Evolutionary conservation across 2,888 invertebrate genomes (phyloP).

Genomic region (Esperia sulphurella): DNA sequence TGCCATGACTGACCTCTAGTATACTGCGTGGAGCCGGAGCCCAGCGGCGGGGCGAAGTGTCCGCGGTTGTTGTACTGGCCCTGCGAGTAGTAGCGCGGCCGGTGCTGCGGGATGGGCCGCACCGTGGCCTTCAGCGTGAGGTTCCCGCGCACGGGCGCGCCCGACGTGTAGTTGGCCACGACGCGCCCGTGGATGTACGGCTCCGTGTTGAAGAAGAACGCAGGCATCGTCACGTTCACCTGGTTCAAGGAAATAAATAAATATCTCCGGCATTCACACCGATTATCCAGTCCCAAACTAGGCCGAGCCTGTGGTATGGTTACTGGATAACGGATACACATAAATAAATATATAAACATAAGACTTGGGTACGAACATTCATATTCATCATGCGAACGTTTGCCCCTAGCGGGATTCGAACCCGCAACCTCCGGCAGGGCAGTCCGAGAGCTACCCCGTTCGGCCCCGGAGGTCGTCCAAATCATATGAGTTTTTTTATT

Average conservation of each 20-base stretch:
- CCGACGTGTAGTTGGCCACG: conserved; percentile 97
- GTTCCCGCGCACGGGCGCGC: conserved; percentile 93
- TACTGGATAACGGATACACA: no score
- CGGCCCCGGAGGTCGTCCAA: no score
- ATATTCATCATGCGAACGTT: no score
- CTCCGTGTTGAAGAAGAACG: conserved; percentile 94
- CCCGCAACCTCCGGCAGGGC: no score
- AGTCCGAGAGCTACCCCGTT: no score
- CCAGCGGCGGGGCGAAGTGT: conserved; percentile 42
- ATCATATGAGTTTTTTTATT: no score
- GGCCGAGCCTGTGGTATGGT: no score
- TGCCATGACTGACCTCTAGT: conserved; percentile 46
- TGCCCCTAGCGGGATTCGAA: no score
- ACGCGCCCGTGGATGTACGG: conserved; percentile 90
- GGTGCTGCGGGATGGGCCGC: conserved; percentile 82
- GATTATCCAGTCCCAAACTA: no score
- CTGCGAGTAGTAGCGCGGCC: conserved; percentile 61
- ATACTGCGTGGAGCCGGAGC: conserved; percentile 49
- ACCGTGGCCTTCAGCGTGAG: conserved; percentile 90
- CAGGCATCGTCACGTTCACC: conserved; percentile 97
- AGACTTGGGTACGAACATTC: no score
- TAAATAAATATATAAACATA: no score
- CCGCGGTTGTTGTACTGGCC: conserved; percentile 75
- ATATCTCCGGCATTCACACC: no score
- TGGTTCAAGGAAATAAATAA: conserved; percentile 24